Percentiles rank a stretch among this genome's conserved stretches.
Evolutionary conservation across 2,797 vertebrate genomes (phyloP).

Genomic region (Tamandua tetradactyla): DNA sequence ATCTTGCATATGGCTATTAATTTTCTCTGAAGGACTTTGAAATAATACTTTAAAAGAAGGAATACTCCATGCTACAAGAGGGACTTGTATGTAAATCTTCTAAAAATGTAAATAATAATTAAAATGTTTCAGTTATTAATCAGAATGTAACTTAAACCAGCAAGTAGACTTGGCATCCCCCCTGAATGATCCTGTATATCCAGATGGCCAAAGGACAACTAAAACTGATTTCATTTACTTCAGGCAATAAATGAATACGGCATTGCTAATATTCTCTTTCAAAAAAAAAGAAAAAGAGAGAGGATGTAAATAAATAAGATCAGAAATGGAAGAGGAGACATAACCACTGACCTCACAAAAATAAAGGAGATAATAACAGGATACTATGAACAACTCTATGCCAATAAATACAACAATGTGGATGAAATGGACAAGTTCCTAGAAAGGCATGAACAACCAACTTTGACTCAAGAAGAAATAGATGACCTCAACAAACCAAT

Average conservation of each 20-base stretch:
- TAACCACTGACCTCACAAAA: no score
- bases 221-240: neutral
- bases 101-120: slow-evolving; percentile 5
- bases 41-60: neutral
- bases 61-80: neutral
- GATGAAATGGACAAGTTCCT: no score
- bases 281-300: no score
- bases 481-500: no score
- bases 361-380: no score
- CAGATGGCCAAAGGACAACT: neutral
- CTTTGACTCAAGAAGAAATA: no score
- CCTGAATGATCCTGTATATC: neutral
- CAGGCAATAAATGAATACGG: neutral
- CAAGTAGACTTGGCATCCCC: neutral
- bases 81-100: neutral
- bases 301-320: no score
- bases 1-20: neutral
- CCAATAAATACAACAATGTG: no score
- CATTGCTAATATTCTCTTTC: neutral
- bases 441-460: no score
- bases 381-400: no score
- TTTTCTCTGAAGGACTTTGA: slow-evolving; percentile 5
- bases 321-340: no score
- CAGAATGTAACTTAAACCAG: slow-evolving; percentile 37
- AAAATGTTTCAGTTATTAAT: neutral